Evolutionary conservation across 2,113 vertebrate species (phyloP), one percentile per base, ranked within the genome.

Genomic region (Cavia porcellus): DNA sequence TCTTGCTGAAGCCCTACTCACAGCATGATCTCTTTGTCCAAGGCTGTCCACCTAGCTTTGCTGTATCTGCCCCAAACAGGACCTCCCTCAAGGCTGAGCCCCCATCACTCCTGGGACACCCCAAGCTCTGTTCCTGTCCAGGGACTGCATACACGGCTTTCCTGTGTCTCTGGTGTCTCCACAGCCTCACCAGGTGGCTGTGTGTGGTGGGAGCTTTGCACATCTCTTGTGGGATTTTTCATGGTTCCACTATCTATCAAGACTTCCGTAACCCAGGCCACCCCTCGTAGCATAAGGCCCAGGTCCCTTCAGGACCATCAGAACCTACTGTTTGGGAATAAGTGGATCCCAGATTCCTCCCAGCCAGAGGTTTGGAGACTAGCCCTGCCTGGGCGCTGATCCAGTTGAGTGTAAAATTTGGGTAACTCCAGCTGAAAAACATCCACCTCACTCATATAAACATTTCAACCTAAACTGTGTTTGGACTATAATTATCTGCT

Each of bases 1-100:
- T 79, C 28, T 30, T 42, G 10, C n/a, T 15, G n/a, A 57, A 77
- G 10, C 8, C 45, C 5, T 4, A 0, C 28, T 42, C 17, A 20
- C 1, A 7, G 61, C 0, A 24, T 1, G 0, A 28, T 55, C 15
- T 59, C 17, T 38, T 7, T 9, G n/a, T 38, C 66, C 3, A 1
- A 47, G 88, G 52, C 66, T 6, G 10, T 47, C 11, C 45, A 19
- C 89, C 28, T 22, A 24, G 8, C 20, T 19, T 24, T 1, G 3
- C 57, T 55, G 47, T 6, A 47, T 15, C 50, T 32, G 50, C 82
- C 59, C 92, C n/a, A 45, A 35, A 57, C 24, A 22, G 20, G 0
- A 1, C 13, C 59, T 19, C 24, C 66, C 47, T 0, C 24, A 13
- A 32, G 6, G 30, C 1, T 1, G 1, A 45, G 61, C 62, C 38